Base-by-base conservation (phyloP, 2,797 vertebrate genomes). In the Falco peregrinus region DNA sequence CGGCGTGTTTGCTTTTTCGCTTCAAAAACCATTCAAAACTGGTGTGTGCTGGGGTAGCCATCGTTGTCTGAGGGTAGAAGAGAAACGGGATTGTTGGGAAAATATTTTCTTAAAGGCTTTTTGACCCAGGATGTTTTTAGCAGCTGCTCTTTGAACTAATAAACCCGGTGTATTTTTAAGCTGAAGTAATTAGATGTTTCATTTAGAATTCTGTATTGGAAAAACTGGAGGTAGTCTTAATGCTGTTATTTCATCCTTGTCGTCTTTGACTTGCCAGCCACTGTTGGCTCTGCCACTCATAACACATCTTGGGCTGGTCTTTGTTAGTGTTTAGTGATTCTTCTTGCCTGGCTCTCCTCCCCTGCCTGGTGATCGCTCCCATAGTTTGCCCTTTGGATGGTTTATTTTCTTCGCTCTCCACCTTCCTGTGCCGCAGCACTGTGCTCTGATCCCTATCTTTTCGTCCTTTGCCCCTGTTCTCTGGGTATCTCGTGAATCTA, bases 251-350 rank as follows among this genome's bases (percentile, higher is more conserved):
- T 95, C 68, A 15, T 87, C 74, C 50, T 81, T 2, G 0, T 35
- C 1, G 6, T 45, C 64, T 86, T 84, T 63, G 79, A 12, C 61
- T 86, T 93, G 93, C 87, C 88, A 79, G 3, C 53, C 54, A 0
- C 75, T 43, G n/a, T 48, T 85, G 78, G 84, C 77, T 92, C 54
- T 63, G 67, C 76, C 59, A 4, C 76, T 84, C 57, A 3, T 22
- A 53, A 11, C n/a, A 12, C 48, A 4, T 54, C 79, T 33, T 10
- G 24, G 77, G 50, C 79, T 74, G 63, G 9, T 88, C 87, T 91
- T 81, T 93, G 90, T 76, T 77, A 16, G 67, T 85, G 81, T 89
- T 12, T 60, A 53, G 84, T 87, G 91, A 91, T 77, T 89, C 69
- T 83, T 75, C 68, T 80, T 85, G 84, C 82, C 75, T 78, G 95